phyloP scores from a whole-genome alignment of 2,113 vertebrate species.

The Spea bombifrons region DNA sequence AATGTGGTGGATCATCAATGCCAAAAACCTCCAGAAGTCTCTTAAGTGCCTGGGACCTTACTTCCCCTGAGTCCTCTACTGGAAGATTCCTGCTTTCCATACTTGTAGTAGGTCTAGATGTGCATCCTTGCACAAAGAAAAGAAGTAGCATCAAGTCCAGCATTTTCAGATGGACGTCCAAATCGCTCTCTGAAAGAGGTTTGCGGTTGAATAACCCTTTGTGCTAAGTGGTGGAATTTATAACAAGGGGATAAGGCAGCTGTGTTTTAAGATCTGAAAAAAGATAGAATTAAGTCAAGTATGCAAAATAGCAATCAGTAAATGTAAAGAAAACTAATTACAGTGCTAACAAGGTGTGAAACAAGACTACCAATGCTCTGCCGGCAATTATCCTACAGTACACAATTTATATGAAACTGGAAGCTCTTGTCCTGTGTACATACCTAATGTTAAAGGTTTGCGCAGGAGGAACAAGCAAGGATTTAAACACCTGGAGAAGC shows the following conservation, averaged over 20 bases:
- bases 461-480: constrained; percentile 32
- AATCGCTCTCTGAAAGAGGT: background rate
- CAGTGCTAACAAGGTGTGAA: constrained; percentile 81
- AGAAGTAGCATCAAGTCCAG: constrained; percentile 39
- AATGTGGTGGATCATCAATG: constrained; percentile 75
- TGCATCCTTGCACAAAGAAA: constrained; percentile 33
- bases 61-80: constrained; percentile 52
- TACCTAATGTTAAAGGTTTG: background rate
- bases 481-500: background rate
- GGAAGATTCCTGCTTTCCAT: constrained; percentile 48
- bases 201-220: constrained; percentile 3
- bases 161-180: constrained; percentile 43
- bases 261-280: constrained; percentile 51
- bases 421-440: constrained; percentile 26
- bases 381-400: constrained; percentile 58
- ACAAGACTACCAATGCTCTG: constrained; percentile 51
- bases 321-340: constrained; percentile 78
- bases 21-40: constrained; percentile 84
- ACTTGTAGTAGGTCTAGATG: constrained; percentile 27
- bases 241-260: constrained; percentile 57
- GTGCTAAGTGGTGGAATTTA: constrained; percentile 58
- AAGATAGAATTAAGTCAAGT: constrained; percentile 72
- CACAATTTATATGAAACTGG: constrained; percentile 50
- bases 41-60: constrained; percentile 74
- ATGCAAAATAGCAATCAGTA: constrained; percentile 79